These are phyloP conservation scores for Lepidurus arcticus DNA, from an alignment of 1,140 invertebrate genomes.

Conservation along the genomic window DNA sequence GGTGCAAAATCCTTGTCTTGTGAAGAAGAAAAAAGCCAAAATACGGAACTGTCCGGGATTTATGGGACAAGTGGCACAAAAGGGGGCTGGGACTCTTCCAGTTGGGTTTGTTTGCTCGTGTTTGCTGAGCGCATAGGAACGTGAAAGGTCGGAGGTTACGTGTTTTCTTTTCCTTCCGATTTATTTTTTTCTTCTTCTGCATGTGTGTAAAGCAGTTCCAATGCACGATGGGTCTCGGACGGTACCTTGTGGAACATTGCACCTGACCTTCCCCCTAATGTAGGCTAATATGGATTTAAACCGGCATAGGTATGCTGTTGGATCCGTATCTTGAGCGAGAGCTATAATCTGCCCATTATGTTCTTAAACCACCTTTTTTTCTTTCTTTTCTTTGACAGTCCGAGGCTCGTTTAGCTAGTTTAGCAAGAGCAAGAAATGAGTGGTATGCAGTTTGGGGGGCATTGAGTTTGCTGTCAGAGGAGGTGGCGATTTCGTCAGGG, in stretches of 20 bases:
- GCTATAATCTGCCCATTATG: background rate
- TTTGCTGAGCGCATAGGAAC: background rate
- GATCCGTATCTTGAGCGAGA: background rate
- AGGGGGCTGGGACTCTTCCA: background rate
- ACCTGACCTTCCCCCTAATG: background rate
- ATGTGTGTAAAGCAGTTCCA: background rate
- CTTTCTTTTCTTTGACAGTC: too few species aligned
- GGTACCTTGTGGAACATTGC: slow-evolving; percentile 7
- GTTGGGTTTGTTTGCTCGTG: background rate
- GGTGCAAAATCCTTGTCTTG: slow-evolving; percentile 7
- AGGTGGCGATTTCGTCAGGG: too few species aligned
- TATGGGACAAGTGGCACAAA: background rate
- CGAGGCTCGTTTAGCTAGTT: too few species aligned
- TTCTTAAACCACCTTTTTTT: background rate
- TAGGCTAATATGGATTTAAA: slow-evolving; percentile 2
- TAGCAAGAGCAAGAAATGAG: too few species aligned
- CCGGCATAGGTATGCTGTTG: background rate
- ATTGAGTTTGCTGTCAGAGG: too few species aligned
- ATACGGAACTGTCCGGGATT: background rate
- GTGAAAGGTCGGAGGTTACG: background rate
- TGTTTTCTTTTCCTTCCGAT: background rate
- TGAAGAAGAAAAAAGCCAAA: background rate
- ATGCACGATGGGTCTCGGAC: background rate
- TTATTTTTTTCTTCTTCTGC: background rate
- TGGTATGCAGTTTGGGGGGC: too few species aligned